A percentile compares a stretch with the other conserved stretches of the same genome.
phyloP scores from a whole-genome alignment of 2,113 vertebrate species.

The Monopterus albus region DNA sequence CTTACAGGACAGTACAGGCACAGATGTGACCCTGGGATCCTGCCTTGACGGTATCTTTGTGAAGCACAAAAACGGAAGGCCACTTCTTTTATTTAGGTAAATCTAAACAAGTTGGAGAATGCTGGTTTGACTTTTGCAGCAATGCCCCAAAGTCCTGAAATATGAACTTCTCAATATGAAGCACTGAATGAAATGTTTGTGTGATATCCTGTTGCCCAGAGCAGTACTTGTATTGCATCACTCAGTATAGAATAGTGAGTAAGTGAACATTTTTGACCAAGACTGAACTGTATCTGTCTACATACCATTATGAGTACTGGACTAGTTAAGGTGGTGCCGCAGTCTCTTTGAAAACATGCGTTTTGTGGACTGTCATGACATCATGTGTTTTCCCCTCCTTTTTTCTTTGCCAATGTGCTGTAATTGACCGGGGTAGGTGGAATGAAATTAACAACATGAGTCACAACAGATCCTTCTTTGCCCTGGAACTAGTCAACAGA shows the following conservation, averaged over 20 bases:
- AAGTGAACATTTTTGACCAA: constrained; percentile 5
- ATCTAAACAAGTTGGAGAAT: background rate
- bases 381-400: constrained; percentile 39
- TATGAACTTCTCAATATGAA: constrained; percentile 6
- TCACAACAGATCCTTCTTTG: constrained; percentile 97
- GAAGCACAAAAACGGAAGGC: constrained; percentile 92
- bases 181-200: constrained; percentile 1
- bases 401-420: constrained; percentile 28
- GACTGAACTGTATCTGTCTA: constrained; percentile 7
- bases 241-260: too few relatives aligned
- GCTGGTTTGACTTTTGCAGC: background rate
- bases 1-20: constrained; percentile 92
- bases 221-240: constrained; percentile 14
- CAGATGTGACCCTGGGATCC: constrained; percentile 91
- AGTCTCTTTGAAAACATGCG: constrained; percentile 13
- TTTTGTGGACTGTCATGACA: constrained; percentile 41
- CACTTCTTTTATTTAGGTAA: constrained; percentile 91
- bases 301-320: background rate
- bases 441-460: constrained; percentile 98
- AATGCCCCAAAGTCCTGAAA: background rate
- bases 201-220: constrained; percentile 14
- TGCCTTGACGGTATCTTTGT: constrained; percentile 96
- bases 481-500: constrained; percentile 92
- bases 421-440: constrained; percentile 87
- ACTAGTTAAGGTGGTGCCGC: constrained; percentile 7